Base-by-base conservation (phyloP, 2,888 invertebrate genomes). In the Poecilus cupreus region DNA sequence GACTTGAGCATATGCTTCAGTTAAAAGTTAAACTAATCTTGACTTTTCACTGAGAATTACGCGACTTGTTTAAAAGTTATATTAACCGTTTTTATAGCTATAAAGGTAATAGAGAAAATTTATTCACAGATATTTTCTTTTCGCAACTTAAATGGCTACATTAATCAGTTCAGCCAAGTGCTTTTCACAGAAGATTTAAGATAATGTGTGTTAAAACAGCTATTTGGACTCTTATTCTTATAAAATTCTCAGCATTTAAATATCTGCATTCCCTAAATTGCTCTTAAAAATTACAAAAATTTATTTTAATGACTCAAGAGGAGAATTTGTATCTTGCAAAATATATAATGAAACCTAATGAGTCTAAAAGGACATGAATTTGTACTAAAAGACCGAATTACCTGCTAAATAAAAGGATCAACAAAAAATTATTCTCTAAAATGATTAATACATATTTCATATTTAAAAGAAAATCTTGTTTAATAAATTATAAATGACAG, bases 61-160 rank as follows among this genome's bases (percentile, higher is more conserved):
- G 68, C 37, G 68, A 68, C 39, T 68, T 68, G 68, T 68, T 68
- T 68, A 68, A 68, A 68, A 68, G 68, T 68, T 68, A 68, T 68
- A 68, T 68, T 68, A 68, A 68, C 20, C 68, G 68, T 68, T 68
- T 68, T 68, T 68, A 68, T 51, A 54, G 54, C 76, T 76, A 76
- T 76, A 76, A 76, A 76, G 76, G 76, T 76, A 76, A 76, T 76
- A 76, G 76, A 76, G 76, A 18, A 54, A 76, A 49, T 76, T 76
- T 76, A 76, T 76, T 54, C 76, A 57, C 76, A 76, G 76, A 76
- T 76, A 76, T 76, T 54, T 76, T 76, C 76, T 76, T 76, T 76
- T 76, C 76, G 37, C 76, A 76, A 76, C 54, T 76, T 76, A 76
- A 76, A 76, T 76, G 76, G 54, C 54, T 26, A 76, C 76, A 76